Conservation (phyloP, 1,140 invertebrate species). For the Popillia japonica region DNA sequence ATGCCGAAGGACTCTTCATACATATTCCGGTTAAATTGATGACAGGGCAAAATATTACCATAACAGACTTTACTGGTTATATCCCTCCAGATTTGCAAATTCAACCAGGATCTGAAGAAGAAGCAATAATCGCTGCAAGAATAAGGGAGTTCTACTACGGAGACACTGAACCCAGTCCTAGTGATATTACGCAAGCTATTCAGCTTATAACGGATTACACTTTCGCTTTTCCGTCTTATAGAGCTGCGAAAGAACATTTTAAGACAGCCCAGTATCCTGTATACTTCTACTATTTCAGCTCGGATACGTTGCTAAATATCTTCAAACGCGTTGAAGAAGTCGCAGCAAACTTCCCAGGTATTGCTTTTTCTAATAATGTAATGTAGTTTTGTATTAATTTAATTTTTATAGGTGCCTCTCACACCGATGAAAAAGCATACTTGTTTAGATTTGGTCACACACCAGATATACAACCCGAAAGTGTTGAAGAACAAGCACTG, state of each 20-base stretch:
- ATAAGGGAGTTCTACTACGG: conserved; percentile 65
- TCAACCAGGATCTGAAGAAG: conserved; percentile 59
- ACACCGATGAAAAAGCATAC: neutral
- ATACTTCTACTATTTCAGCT: conserved; percentile 64
- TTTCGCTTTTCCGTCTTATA: neutral
- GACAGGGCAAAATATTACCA: conserved; percentile 39
- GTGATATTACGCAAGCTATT: conserved; percentile 48
- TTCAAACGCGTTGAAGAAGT: conserved; percentile 57
- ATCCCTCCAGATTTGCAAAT: conserved; percentile 61
- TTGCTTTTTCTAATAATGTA: too few species aligned
- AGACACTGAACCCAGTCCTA: conserved; percentile 59
- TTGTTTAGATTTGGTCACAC: neutral
- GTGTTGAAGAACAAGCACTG: neutral
- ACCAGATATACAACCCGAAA: too few species aligned
- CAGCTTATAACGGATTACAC: neutral
- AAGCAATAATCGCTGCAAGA: conserved; percentile 59
- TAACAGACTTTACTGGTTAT: neutral
- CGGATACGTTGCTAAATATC: conserved; percentile 63
- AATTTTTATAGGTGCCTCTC: neutral
- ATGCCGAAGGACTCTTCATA: neutral
- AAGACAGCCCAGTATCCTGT: conserved; percentile 48
- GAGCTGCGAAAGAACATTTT: neutral
- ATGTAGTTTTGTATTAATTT: too few species aligned
- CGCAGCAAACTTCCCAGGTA: neutral
- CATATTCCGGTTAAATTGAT: neutral